Evolutionary conservation across 2,797 vertebrate species (phyloP), one percentile per base, ranked within the genome.

Genomic region (Psittacula echo): DNA sequence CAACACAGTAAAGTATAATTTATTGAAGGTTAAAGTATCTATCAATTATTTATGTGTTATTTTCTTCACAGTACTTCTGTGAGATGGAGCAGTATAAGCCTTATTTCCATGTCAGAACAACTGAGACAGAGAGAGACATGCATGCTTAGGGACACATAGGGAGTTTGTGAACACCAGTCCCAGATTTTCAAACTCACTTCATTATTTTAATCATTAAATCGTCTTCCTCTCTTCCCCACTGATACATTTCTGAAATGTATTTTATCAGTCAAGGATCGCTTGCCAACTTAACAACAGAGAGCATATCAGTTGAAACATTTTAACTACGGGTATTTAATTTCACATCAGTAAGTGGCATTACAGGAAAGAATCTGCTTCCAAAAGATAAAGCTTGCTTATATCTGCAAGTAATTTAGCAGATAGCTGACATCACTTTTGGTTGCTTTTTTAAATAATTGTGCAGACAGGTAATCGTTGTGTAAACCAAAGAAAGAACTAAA

Each of bases 311-410:
- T 62, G 68, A 82, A 93, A 93, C 73, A 66, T 62, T 90, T 94
- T 47, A 61, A 80, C 39, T 66, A 16, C 1, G 3, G 11, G 71
- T 73, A 54, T 92, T 72, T 76, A 84, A 88, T 96, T 79, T 87
- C 85, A 72, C 80, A 76, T 79, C 65, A 83, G 85, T 48, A 94
- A 93, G 56, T 37, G 45, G 41, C 60, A 45, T 72, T 84, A 58
- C 66, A 76, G 76, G 66, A 72, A 81, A 77, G 61, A 84, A 61
- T 82, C 68, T 89, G 47, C 44, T 82, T 85, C 88, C 1, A 6
- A 87, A 88, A 94, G 78, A 94, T 74, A 62, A 90, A 86, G 70
- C 39, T 75, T 92, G 34, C 82, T 94, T 92, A 72, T 80, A 84
- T 84, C 65, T 75, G 18, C 12, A 76, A 87, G 44, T 85, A 58